Conservation (phyloP, 2,113 vertebrate genomes). For the Dissostichus mawsoni region DNA sequence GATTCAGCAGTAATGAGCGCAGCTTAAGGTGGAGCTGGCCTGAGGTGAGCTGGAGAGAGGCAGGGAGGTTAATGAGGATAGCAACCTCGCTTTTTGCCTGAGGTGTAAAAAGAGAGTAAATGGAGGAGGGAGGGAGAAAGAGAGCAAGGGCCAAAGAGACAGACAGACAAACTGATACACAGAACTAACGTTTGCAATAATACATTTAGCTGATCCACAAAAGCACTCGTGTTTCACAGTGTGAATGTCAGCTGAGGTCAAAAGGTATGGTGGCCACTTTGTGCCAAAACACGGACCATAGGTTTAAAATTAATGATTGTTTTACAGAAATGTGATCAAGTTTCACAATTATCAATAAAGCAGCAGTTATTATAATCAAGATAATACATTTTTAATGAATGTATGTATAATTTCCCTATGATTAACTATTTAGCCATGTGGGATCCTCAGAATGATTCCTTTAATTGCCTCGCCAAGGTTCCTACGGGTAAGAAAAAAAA, state of each 20-base stretch:
- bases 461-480: slow-evolving; percentile 48
- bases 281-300: neutral
- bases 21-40: slow-evolving; percentile 69
- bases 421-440: slow-evolving; percentile 20
- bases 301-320: neutral
- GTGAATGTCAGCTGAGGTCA: slow-evolving; percentile 28
- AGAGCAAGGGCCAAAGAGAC: slow-evolving; percentile 35
- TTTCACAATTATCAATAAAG: neutral
- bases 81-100: slow-evolving; percentile 78
- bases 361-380: neutral
- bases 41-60: slow-evolving; percentile 70
- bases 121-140: slow-evolving; percentile 48
- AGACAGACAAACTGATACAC: slow-evolving; percentile 38
- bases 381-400: neutral
- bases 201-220: slow-evolving; percentile 46
- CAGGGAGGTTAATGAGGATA: slow-evolving; percentile 81
- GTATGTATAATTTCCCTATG: slow-evolving; percentile 12
- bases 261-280: neutral
- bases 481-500: slow-evolving; percentile 44
- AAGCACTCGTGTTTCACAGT: slow-evolving; percentile 11
- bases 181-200: slow-evolving; percentile 30
- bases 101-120: slow-evolving; percentile 61
- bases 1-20: slow-evolving; percentile 75
- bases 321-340: slow-evolving; percentile 7
- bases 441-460: slow-evolving; percentile 30